phyloP scores from a whole-genome alignment of 2,888 invertebrate genomes.

The Rotaria magnacalcarata region DNA sequence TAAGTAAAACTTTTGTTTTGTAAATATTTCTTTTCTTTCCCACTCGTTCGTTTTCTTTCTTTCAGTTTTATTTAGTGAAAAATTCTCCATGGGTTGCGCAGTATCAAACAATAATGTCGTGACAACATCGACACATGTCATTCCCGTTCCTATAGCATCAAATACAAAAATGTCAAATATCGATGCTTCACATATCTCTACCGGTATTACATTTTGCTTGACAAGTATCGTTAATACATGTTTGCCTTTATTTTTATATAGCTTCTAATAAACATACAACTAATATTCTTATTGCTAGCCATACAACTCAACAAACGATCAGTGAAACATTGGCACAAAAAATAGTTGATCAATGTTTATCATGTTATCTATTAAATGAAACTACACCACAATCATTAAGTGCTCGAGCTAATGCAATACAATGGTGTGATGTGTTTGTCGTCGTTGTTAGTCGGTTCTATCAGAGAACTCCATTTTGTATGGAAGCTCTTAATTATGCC shows the following conservation, averaged over 20 bases:
- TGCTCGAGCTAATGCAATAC: neutral
- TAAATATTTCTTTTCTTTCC: neutral
- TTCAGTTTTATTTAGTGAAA: neutral
- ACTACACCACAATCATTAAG: neutral
- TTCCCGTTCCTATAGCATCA: neutral
- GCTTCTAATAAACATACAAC: neutral
- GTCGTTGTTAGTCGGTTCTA: neutral
- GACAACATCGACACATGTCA: neutral
- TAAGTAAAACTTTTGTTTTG: neutral
- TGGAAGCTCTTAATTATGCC: constrained; percentile 32
- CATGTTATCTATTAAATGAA: neutral
- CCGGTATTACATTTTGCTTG: neutral
- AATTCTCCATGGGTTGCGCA: neutral
- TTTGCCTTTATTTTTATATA: neutral
- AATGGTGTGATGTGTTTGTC: constrained; percentile 3
- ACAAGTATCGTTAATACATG: neutral
- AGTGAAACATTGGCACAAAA: neutral
- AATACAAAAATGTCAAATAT: neutral
- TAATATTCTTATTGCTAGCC: neutral
- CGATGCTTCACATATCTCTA: neutral
- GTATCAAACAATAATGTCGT: neutral
- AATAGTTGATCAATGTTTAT: neutral
- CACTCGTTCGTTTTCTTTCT: neutral
- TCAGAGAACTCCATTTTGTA: neutral
- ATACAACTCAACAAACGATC: neutral